Conservation (phyloP, 1,140 invertebrate genomes). For the Ephestia elutella region DNA sequence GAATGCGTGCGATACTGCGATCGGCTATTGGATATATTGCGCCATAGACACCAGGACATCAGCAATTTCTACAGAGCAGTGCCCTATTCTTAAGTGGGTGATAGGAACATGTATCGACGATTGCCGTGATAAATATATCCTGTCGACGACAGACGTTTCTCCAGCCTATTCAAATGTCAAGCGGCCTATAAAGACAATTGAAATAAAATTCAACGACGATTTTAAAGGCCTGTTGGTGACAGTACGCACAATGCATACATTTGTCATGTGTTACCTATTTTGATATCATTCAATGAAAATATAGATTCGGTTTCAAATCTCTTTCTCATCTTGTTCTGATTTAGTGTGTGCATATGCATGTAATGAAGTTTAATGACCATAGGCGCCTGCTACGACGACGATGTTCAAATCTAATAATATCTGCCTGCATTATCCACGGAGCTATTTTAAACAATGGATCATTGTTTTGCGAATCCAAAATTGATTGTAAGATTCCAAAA, state of each 20-base stretch:
- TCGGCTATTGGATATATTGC: not conserved
- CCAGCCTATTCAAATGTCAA: conserved; percentile 28
- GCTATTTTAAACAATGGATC: conserved; percentile 19
- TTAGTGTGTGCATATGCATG: conserved; percentile 18
- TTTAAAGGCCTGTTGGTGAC: conserved; percentile 8
- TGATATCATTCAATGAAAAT: no score
- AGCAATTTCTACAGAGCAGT: not conserved
- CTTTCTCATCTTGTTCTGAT: not conserved
- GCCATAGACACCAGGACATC: not conserved
- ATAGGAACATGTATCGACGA: conserved; percentile 6
- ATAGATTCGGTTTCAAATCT: not conserved
- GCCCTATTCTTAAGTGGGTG: conserved; percentile 6
- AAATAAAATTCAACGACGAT: conserved; percentile 18
- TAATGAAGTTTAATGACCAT: conserved; percentile 44
- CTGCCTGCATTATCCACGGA: conserved; percentile 15
- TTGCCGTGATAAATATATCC: conserved; percentile 15
- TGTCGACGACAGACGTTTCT: conserved; percentile 15
- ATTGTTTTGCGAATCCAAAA: not conserved
- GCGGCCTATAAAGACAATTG: conserved; percentile 31
- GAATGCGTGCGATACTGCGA: not conserved
- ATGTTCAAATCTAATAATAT: conserved; percentile 38
- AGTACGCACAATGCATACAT: not conserved
- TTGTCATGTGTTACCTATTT: not conserved
- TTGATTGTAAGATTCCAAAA: no score
- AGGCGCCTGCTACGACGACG: conserved; percentile 20